phyloP scores from a whole-genome alignment of 1,140 invertebrate species.

The Ditylenchus dipsaci region DNA sequence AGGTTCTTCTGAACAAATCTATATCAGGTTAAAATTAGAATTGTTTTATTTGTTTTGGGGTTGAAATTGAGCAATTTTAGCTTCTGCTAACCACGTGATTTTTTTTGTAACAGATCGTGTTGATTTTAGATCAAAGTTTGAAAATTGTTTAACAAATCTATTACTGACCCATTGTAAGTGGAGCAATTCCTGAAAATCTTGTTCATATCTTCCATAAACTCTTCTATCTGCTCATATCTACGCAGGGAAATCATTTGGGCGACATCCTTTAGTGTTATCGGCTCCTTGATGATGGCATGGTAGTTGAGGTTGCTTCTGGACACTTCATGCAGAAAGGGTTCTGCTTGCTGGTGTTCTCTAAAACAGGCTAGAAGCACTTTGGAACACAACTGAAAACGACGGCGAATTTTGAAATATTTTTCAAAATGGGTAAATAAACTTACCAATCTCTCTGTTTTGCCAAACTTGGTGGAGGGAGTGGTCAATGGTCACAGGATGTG shows the following conservation, averaged over 20 bases:
- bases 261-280: constrained; percentile 33
- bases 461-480: constrained; percentile 13
- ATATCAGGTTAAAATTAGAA: no score
- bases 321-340: constrained; percentile 31
- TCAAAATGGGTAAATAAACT: neutral
- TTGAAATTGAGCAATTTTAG: no score
- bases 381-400: constrained; percentile 38
- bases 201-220: constrained; percentile 46
- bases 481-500: constrained; percentile 19
- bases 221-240: constrained; percentile 15
- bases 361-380: constrained; percentile 43
- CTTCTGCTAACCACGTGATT: no score
- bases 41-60: no score
- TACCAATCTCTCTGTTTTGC: constrained; percentile 29
- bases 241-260: constrained; percentile 12
- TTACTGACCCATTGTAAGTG: constrained; percentile 42
- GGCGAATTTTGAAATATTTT: neutral
- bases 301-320: constrained; percentile 17
- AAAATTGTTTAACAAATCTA: no score
- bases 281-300: constrained; percentile 27
- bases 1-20: no score
- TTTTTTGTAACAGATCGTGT: no score
- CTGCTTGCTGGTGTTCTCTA: constrained; percentile 19
- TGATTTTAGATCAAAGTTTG: no score
- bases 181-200: constrained; percentile 41